Percentiles rank a stretch among this genome's conserved stretches.
Evolutionary conservation across 2,888 invertebrate genomes (phyloP).

Genomic region (Polydesmus complanatus): DNA sequence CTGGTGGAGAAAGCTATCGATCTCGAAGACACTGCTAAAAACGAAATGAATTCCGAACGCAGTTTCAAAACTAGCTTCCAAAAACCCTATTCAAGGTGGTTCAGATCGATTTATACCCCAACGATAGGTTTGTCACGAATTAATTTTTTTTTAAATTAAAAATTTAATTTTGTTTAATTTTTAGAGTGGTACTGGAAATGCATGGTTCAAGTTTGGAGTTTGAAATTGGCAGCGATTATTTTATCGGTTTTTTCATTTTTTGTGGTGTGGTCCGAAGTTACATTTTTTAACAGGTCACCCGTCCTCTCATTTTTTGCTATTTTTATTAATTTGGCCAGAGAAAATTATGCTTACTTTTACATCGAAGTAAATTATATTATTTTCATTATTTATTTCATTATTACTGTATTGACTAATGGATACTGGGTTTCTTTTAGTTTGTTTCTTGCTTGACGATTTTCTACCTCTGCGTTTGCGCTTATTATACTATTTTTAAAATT

Average conservation of each 20-base stretch:
- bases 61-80: constrained; percentile 57
- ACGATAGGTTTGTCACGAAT: constrained; percentile 27
- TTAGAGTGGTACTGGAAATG: constrained; percentile 97
- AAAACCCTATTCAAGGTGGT: constrained; percentile 38
- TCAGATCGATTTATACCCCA: constrained; percentile 29
- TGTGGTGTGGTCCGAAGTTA: constrained; percentile 98
- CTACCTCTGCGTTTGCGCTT: constrained; percentile 94
- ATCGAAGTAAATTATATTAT: constrained; percentile 80
- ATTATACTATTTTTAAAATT: constrained; percentile 93
- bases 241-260: constrained; percentile 67
- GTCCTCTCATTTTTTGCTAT: constrained; percentile 94
- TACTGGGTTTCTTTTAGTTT: constrained; percentile 27
- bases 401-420: constrained; percentile 1
- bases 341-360: constrained; percentile 75
- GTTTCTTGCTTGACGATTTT: constrained; percentile 80
- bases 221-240: constrained; percentile 54
- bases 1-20: constrained; percentile 55
- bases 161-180: not conserved
- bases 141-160: not conserved
- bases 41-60: constrained; percentile 47
- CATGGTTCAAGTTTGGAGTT: constrained; percentile 56
- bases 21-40: constrained; percentile 75
- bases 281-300: constrained; percentile 85
- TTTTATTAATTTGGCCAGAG: constrained; percentile 66
- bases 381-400: not conserved